Base-by-base conservation (phyloP, 2,113 vertebrate genomes). In the Macrotis lagotis region DNA sequence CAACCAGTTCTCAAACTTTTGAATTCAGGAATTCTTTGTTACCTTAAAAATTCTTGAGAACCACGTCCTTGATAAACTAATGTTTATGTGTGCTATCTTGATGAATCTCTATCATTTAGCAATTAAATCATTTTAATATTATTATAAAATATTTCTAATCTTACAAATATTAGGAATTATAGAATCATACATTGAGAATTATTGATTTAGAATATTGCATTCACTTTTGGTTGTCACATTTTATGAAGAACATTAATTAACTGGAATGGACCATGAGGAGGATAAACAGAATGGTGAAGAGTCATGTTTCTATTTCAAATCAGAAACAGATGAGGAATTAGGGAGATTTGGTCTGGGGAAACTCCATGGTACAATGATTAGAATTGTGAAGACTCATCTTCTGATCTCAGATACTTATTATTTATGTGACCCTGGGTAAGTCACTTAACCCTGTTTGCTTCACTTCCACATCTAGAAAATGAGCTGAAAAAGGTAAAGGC, bases 11-110 rank as follows among this genome's bases (percentile, higher is more conserved):
- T 74, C 66, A 74, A n/a, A 74, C 14, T 74, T 74, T 74, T n/a
- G 37, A 0, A 0, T 1, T 74, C 37, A 74, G 37, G 66, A n/a
- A 19, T 8, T 6, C 2, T n/a, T n/a, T n/a, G 8, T 0, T 19
- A n/a, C 12, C 37, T 74, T 74, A n/a, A n/a, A 37, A 74, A 74
- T 74, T 74, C 19, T 19, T 16, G 37, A 66, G 37, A 19, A n/a
- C 3, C 4, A n/a, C 8, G 16, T 74, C 37, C 37, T 6, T 14
- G 37, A 74, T 5, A 6, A n/a, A 22, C 31, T 74, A 74, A n/a
- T n/a, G 37, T n/a, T n/a, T 22, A n/a, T 74, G 2, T 74, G 37
- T 74, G 16, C 8, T n/a, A 22, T 74, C 37, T 7, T 0, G 19
- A 74, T 37, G 14, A 19, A n/a, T n/a, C n/a, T 74, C 16, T 74